Evolutionary conservation across 2,113 vertebrate species (phyloP).

Genomic region (Ardeotis arabs): DNA sequence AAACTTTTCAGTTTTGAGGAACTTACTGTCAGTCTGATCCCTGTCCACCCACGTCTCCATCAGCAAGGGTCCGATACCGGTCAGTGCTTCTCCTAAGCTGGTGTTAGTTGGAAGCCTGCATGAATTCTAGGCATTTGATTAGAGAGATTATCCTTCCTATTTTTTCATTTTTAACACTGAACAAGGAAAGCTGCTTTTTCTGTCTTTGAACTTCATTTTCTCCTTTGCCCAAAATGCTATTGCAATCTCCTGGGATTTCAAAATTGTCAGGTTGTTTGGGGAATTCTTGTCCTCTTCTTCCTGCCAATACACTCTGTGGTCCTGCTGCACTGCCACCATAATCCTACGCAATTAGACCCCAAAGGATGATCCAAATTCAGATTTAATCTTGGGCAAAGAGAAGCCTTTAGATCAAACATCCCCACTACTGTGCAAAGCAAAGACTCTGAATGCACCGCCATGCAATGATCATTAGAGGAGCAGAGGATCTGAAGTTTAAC

Average conservation of each 20-base stretch:
- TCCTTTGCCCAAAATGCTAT: background rate
- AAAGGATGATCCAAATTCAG: constrained; percentile 44
- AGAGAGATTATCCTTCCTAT: background rate
- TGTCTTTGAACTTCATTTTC: background rate
- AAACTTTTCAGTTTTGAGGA: constrained; percentile 15
- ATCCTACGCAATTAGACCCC: constrained; percentile 49
- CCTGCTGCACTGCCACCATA: background rate
- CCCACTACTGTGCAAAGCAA: constrained; percentile 6
- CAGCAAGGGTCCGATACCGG: background rate
- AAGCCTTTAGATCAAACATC: constrained; percentile 44
- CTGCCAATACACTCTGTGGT: background rate
- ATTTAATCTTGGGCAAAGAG: constrained; percentile 45
- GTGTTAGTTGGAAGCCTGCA: background rate
- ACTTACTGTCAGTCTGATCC: background rate
- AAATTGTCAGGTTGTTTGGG: background rate
- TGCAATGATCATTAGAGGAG: constrained; percentile 20
- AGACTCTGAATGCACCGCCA: background rate
- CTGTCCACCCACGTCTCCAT: constrained; percentile 23
- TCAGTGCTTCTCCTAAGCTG: background rate
- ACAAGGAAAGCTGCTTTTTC: background rate
- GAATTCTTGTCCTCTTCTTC: constrained; percentile 4
- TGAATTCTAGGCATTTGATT: background rate
- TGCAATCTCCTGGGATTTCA: background rate
- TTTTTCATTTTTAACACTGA: background rate
- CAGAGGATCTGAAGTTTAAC: constrained; percentile 24